These are phyloP conservation scores for Pygocentrus nattereri DNA, from an alignment of 2,797 vertebrate species.

Conservation along the genomic window DNA sequence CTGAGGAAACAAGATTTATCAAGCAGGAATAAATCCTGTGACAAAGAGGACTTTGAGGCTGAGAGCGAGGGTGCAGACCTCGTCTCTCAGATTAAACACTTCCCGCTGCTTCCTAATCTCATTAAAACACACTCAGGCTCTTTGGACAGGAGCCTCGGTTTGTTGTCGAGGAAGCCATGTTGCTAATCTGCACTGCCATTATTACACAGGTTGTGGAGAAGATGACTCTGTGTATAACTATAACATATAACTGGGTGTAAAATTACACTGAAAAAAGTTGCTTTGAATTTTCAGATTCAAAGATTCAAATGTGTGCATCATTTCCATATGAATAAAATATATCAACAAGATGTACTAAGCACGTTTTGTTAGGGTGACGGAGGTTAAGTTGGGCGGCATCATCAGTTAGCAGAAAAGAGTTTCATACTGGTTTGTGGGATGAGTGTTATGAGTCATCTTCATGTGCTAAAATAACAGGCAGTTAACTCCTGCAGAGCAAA, in stretches of 20 bases:
- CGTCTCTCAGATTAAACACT: constrained; percentile 75
- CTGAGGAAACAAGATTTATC: constrained; percentile 60
- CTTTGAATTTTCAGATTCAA: too few relatives aligned
- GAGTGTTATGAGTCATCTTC: background rate
- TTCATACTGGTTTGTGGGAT: background rate
- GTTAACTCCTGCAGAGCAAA: background rate
- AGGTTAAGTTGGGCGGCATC: background rate
- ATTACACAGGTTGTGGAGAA: background rate
- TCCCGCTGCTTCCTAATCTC: constrained; percentile 70
- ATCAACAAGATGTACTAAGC: too few relatives aligned
- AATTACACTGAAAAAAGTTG: too few relatives aligned
- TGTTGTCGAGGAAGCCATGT: constrained; percentile 13
- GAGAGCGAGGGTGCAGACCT: constrained; percentile 50
- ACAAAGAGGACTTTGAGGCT: constrained; percentile 70
- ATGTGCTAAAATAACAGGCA: background rate
- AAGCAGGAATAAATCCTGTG: constrained; percentile 45
- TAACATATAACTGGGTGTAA: background rate
- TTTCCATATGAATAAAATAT: background rate
- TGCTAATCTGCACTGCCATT: background rate
- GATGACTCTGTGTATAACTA: background rate
- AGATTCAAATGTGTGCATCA: too few relatives aligned
- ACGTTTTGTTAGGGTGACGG: background rate
- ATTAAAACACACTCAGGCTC: constrained; percentile 70
- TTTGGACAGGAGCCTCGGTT: constrained; percentile 51
- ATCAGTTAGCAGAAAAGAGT: background rate